Base-by-base conservation (phyloP, 1,140 invertebrate species). In the Megalonaias nervosa region DNA sequence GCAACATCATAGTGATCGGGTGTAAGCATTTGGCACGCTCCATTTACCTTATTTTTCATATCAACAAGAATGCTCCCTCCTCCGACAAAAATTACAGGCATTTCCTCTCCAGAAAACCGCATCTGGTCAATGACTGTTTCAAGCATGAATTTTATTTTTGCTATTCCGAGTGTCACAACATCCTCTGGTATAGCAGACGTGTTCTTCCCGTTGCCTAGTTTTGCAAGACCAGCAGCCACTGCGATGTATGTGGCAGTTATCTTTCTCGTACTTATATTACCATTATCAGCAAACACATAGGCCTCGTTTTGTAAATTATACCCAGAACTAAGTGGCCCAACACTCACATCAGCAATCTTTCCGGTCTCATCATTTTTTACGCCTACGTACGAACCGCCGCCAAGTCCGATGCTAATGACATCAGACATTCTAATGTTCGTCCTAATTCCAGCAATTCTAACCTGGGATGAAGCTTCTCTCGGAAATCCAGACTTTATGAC, bases 401-500 rank as follows among this genome's bases (percentile, higher is more conserved):
- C 89, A 13, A 90, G 69, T 23, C 86, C 88, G 48, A 90, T 85
- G 74, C 86, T 89, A 2, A 84, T 61, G 2, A 90, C 86, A 74
- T 90, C 88, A 19, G 89, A 87, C 87, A 90, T 89, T 13, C 83
- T 80, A 66, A 90, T 88, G 65, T 88, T 88, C 14, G 87, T 89
- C 19, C 82, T 79, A 1, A 88, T 83, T 26, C 83, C 85, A 14
- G 83, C 86, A 14, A 90, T 78, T 31, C 80, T 83, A 16, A 89
- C 83, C 67, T 87, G 80, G 0, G 82, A 76, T 14, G 83, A 82
- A n/a, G 88, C 85, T 67, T 88, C 82, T 68, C 85, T 75, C 5
- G 89, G 87, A 68, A 89, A 89, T 16, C 87, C 85, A 23, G 85
- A 86, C 64, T 77, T 71, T 21, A 90, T 64, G 38, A 89, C 66